A percentile compares a stretch with the other conserved stretches of the same genome.
These are phyloP conservation scores for Drosophila kuntzei DNA, from an alignment of 2,888 invertebrate species.

Conservation along the genomic window DNA sequence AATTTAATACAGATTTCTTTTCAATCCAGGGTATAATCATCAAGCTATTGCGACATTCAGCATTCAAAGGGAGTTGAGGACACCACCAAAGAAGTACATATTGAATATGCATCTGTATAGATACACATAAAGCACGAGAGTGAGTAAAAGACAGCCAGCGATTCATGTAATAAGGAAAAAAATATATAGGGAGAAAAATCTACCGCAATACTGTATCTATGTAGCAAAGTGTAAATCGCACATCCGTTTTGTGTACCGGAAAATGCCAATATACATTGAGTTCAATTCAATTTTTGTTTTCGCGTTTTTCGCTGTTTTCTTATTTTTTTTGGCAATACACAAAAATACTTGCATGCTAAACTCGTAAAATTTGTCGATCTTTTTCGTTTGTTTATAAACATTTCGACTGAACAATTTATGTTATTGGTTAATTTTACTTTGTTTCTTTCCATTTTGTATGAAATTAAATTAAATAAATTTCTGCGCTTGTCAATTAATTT, in stretches of 20 bases:
- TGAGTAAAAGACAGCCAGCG: background rate
- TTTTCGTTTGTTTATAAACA: constrained; percentile 45
- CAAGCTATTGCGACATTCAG: constrained; percentile 6
- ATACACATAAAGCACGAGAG: constrained; percentile 3
- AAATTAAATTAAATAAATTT: constrained; percentile 16
- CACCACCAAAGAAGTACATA: constrained; percentile 22
- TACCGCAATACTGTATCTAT: constrained; percentile 2
- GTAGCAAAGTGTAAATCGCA: constrained; percentile 12
- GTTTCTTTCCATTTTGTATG: background rate
- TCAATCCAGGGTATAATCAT: background rate
- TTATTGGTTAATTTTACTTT: constrained; percentile 18
- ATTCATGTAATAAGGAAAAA: background rate
- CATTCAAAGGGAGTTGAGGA: background rate
- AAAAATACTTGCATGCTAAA: constrained; percentile 23
- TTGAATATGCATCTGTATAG: background rate
- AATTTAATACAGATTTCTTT: background rate
- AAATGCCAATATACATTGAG: constrained; percentile 33
- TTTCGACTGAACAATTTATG: constrained; percentile 5
- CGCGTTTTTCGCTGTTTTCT: constrained; percentile 5
- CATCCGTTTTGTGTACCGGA: constrained; percentile 45
- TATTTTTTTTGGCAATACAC: constrained; percentile 27
- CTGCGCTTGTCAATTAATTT: constrained; percentile 35
- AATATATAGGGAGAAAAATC: background rate
- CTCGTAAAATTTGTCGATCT: constrained; percentile 16
- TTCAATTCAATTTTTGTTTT: constrained; percentile 17